phyloP scores from a whole-genome alignment of 2,888 invertebrate genomes.

The Melikaiella ostensackeni region DNA sequence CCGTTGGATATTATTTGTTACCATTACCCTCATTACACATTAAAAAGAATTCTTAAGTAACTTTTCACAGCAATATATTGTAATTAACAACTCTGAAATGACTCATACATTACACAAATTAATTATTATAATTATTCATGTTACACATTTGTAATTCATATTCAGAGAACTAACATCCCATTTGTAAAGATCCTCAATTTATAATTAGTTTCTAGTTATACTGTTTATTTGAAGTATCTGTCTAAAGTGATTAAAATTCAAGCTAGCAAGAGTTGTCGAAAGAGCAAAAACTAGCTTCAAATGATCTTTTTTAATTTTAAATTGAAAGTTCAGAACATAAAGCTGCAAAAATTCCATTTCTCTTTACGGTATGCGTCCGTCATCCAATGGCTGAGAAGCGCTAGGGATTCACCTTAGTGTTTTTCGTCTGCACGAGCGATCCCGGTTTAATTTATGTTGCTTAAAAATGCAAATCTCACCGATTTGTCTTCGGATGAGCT shows the following conservation, averaged over 20 bases:
- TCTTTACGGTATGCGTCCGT: constrained; percentile 12
- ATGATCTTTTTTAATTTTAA: background rate
- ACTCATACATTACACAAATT: too few relatives aligned
- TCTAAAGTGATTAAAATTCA: constrained; percentile 10
- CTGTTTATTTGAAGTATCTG: background rate
- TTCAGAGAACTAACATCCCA: too few relatives aligned
- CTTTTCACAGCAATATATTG: too few relatives aligned
- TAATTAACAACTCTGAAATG: too few relatives aligned
- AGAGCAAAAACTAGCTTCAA: constrained; percentile 1
- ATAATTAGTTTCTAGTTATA: background rate
- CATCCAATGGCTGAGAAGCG: background rate
- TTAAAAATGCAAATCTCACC: constrained; percentile 62
- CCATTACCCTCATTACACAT: too few relatives aligned
- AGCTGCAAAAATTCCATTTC: background rate
- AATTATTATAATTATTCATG: too few relatives aligned
- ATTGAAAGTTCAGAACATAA: background rate
- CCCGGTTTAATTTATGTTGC: constrained; percentile 60
- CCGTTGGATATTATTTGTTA: too few relatives aligned
- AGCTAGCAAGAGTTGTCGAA: background rate
- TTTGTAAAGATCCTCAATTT: too few relatives aligned
- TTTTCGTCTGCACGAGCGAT: constrained; percentile 28
- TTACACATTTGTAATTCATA: too few relatives aligned
- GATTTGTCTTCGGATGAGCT: constrained; percentile 56
- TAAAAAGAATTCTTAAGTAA: too few relatives aligned
- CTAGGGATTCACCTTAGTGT: constrained; percentile 32